These are phyloP conservation scores for Tenualosa thibaudeaui DNA, from an alignment of 2,797 vertebrate genomes.

Conservation along the genomic window DNA sequence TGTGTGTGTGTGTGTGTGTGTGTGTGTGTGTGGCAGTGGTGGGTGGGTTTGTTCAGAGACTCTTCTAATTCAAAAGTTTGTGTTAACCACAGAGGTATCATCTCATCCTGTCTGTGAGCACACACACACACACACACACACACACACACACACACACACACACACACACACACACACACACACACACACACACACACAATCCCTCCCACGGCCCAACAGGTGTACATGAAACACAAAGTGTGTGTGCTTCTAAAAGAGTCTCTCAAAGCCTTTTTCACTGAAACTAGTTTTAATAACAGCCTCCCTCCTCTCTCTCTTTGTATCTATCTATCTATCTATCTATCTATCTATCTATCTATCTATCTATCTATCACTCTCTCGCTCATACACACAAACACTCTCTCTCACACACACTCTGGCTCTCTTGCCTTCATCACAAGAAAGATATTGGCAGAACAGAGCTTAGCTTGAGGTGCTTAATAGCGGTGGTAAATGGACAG, in stretches of 20 bases:
- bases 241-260: background rate
- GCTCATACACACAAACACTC: background rate
- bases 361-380: background rate
- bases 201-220: background rate
- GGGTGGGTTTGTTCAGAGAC: conserved; percentile 18
- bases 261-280: background rate
- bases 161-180: conserved; percentile 13
- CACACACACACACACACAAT: background rate
- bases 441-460: background rate
- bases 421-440: background rate
- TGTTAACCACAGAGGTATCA: background rate
- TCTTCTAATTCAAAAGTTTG: conserved; percentile 16
- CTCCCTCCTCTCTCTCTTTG: background rate
- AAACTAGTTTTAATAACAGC: background rate
- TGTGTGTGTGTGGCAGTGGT: background rate
- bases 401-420: too few species aligned
- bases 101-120: background rate
- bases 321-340: background rate
- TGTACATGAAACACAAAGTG: conserved; percentile 1
- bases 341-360: background rate
- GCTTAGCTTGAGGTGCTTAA: background rate
- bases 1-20: background rate
- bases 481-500: background rate
- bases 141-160: conserved; percentile 6
- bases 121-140: background rate